These are phyloP conservation scores for Hermatobates lingyangjiaoensis DNA, from an alignment of 1,140 invertebrate species.

Conservation along the genomic window DNA sequence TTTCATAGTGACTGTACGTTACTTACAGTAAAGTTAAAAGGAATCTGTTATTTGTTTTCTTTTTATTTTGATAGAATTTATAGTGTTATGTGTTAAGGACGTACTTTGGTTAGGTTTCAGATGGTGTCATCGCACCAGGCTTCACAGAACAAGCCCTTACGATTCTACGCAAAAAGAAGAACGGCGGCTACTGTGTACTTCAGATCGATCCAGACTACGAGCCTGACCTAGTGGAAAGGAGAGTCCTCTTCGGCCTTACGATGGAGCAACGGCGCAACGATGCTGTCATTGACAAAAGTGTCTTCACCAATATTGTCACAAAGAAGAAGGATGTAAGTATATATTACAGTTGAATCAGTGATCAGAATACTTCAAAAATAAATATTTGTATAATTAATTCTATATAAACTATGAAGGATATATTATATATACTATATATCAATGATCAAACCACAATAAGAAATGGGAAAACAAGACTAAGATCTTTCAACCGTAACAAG, in stretches of 20 bases:
- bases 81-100: too few relatives aligned
- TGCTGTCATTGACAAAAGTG: conserved; percentile 52
- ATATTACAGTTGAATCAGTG: too few relatives aligned
- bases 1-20: too few relatives aligned
- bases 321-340: conserved; percentile 35
- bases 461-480: too few relatives aligned
- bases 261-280: conserved; percentile 86
- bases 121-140: conserved; percentile 89
- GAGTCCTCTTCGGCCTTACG: conserved; percentile 77
- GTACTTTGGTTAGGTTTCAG: conserved; percentile 65
- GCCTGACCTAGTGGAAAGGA: conserved; percentile 61
- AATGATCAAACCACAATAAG: too few relatives aligned
- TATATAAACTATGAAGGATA: too few relatives aligned
- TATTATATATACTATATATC: too few relatives aligned
- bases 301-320: conserved; percentile 75
- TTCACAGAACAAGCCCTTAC: conserved; percentile 67
- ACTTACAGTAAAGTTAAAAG: too few relatives aligned
- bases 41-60: conserved; percentile 5
- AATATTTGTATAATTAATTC: too few relatives aligned
- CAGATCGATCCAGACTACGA: conserved; percentile 80
- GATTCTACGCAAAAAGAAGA: conserved; percentile 90
- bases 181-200: conserved; percentile 78
- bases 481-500: too few relatives aligned
- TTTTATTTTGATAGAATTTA: too few relatives aligned
- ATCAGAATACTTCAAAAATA: too few relatives aligned